phyloP scores from a whole-genome alignment of 2,113 vertebrate species.

The Cardinalis cardinalis region DNA sequence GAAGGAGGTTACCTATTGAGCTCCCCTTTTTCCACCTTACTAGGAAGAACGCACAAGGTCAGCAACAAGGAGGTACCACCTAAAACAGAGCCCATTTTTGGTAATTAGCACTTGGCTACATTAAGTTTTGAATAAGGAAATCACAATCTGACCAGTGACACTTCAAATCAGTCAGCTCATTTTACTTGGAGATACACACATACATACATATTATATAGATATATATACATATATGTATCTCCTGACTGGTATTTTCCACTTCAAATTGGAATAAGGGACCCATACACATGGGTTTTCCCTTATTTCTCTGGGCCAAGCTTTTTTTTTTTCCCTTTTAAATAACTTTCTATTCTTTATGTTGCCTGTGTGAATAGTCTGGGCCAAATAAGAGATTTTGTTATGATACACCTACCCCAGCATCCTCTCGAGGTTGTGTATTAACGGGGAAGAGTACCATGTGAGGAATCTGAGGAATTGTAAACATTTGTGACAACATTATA shows the following conservation, averaged over 20 bases:
- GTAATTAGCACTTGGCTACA: not conserved
- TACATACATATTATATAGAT: fast-evolving
- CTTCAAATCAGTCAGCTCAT: not conserved
- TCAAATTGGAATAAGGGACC: not conserved
- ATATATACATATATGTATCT: fast-evolving
- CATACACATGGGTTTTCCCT: not conserved
- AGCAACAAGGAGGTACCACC: not conserved
- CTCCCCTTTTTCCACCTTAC: not conserved
- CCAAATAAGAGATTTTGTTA: not conserved
- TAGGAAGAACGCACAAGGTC: not conserved
- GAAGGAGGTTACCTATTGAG: not conserved
- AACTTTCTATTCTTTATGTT: not conserved
- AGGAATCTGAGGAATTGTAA: constrained; percentile 11
- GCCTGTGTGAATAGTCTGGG: not conserved
- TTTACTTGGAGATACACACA: not conserved
- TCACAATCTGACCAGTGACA: not conserved
- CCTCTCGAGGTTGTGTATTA: not conserved
- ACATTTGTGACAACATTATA: not conserved
- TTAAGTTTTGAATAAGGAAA: not conserved
- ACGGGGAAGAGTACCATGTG: not conserved
- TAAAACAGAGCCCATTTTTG: not conserved
- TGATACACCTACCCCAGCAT: not conserved
- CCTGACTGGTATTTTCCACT: not conserved
- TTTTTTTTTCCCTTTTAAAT: not conserved
- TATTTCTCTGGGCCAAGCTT: fast-evolving